phyloP scores from a whole-genome alignment of 2,888 invertebrate species.

The Synergus umbraculus region DNA sequence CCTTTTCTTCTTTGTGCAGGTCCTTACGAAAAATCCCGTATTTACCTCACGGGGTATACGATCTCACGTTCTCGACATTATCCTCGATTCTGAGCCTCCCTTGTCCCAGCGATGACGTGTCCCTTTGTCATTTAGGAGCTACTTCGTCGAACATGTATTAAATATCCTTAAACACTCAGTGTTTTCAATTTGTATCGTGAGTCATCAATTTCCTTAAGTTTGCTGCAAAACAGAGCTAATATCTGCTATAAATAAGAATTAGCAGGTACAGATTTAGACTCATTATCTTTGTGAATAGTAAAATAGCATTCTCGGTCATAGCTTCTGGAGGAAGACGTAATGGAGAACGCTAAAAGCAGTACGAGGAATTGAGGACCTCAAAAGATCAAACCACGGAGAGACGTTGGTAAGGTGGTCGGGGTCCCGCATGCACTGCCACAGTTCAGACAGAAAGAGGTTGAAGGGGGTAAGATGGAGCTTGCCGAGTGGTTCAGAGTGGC shows the following conservation, averaged over 20 bases:
- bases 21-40: conserved; percentile 36
- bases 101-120: conserved; percentile 24
- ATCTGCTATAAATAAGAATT: neutral
- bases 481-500: conserved; percentile 56
- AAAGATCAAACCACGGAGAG: conserved; percentile 38
- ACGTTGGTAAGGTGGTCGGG: conserved; percentile 42
- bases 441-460: conserved; percentile 49
- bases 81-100: conserved; percentile 1
- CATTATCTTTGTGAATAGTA: conserved; percentile 13
- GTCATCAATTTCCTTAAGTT: too few species aligned
- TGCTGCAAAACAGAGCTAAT: too few species aligned
- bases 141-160: neutral
- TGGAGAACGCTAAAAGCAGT: conserved; percentile 19
- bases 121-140: conserved; percentile 12
- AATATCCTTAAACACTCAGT: too few species aligned
- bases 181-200: too few species aligned
- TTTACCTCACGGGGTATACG: conserved; percentile 35
- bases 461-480: conserved; percentile 50
- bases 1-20: conserved; percentile 40
- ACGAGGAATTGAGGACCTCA: conserved; percentile 39
- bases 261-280: neutral
- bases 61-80: conserved; percentile 39
- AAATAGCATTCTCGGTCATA: neutral
- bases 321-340: neutral
- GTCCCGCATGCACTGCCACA: conserved; percentile 57